These are phyloP conservation scores for Ctenopoma kingsleyae DNA, from an alignment of 2,797 vertebrate genomes.

Conservation along the genomic window DNA sequence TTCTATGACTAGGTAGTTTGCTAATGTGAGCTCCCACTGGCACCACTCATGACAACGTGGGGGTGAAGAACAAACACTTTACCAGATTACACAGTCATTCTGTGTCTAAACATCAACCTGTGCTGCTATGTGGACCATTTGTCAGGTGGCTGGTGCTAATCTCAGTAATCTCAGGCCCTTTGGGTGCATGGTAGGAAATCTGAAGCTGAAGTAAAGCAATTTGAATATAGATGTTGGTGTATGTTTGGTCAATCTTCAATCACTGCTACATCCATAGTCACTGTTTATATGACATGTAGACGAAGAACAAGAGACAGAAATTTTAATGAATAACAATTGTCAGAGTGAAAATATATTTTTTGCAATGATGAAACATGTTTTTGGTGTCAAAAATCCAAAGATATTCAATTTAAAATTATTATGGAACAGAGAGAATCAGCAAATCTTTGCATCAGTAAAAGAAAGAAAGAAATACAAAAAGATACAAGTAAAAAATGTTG, in stretches of 20 bases:
- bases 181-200: conserved; percentile 58
- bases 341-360: too few relatives aligned
- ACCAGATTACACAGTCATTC: conserved; percentile 41
- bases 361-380: too few relatives aligned
- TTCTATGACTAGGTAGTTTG: conserved; percentile 47
- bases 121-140: conserved; percentile 49
- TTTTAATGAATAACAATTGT: too few relatives aligned
- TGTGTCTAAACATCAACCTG: conserved; percentile 39
- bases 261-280: conserved; percentile 23
- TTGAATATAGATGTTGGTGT: conserved; percentile 39
- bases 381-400: neutral
- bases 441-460: neutral
- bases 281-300: conserved; percentile 29
- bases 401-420: neutral
- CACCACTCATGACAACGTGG: conserved; percentile 63
- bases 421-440: neutral
- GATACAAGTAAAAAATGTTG: too few relatives aligned
- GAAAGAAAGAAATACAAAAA: too few relatives aligned
- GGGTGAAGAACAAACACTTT: conserved; percentile 68
- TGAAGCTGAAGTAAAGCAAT: conserved; percentile 35
- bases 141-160: conserved; percentile 59
- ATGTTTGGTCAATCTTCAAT: conserved; percentile 1
- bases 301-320: neutral
- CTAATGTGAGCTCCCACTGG: conserved; percentile 54
- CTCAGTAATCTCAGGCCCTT: conserved; percentile 50